These are phyloP conservation scores for Euphydryas editha DNA, from an alignment of 2,888 invertebrate genomes.

Conservation along the genomic window DNA sequence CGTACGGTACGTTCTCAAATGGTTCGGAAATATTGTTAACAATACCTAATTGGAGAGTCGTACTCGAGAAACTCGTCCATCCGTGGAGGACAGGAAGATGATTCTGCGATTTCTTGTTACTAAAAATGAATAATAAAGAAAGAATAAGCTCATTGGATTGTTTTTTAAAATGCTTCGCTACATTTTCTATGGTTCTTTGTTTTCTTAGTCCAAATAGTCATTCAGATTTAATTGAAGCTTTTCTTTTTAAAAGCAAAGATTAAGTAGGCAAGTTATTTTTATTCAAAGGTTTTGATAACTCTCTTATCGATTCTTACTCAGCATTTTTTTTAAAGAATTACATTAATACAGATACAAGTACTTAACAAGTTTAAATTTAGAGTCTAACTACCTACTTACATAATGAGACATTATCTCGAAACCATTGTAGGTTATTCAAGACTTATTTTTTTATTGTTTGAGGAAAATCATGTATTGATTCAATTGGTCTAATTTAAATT, in stretches of 20 bases:
- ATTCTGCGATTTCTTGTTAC: conserved; percentile 43
- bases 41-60: conserved; percentile 64
- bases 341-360: neutral
- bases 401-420: neutral
- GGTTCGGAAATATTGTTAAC: conserved; percentile 54
- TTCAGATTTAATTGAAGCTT: conserved; percentile 30
- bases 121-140: conserved; percentile 35
- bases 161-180: conserved; percentile 31
- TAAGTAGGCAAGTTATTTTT: conserved; percentile 24
- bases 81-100: conserved; percentile 50
- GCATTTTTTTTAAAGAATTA: neutral
- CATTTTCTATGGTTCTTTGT: conserved; percentile 33
- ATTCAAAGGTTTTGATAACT: conserved; percentile 12
- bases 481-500: neutral
- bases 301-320: neutral
- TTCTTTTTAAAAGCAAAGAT: conserved; percentile 24
- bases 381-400: neutral
- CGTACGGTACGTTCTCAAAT: conserved; percentile 27
- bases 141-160: conserved; percentile 26
- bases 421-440: neutral
- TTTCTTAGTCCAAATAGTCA: conserved; percentile 27
- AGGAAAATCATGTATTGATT: neutral
- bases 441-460: neutral
- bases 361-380: conserved; percentile 11
- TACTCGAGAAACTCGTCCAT: conserved; percentile 57